These are phyloP conservation scores for Smittia sp. DNA, from an alignment of 2,888 invertebrate genomes.

Conservation along the genomic window DNA sequence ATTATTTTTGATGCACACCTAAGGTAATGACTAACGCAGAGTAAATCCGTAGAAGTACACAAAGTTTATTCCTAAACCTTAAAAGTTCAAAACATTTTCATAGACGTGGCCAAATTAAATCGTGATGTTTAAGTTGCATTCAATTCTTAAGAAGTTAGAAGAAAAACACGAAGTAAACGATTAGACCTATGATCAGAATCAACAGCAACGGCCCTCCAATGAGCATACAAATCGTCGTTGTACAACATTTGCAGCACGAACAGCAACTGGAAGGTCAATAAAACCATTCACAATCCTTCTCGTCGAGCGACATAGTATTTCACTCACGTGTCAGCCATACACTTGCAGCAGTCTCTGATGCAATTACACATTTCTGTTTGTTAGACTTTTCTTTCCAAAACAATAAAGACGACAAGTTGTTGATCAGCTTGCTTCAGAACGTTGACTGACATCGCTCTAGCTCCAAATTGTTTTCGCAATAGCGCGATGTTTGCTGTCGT, in stretches of 20 bases:
- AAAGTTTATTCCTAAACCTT: too few relatives aligned
- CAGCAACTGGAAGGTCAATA: background rate
- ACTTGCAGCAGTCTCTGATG: constrained; percentile 5
- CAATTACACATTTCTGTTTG: constrained; percentile 12
- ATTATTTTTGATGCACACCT: background rate
- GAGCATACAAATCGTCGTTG: background rate
- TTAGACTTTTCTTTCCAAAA: too few relatives aligned
- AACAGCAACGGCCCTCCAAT: constrained; percentile 13
- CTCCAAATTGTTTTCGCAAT: too few relatives aligned
- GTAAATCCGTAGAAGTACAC: too few relatives aligned
- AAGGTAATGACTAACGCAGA: too few relatives aligned
- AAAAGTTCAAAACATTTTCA: background rate
- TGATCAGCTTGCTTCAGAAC: background rate
- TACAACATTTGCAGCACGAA: constrained; percentile 13
- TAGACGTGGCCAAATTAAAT: too few relatives aligned
- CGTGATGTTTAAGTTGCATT: too few relatives aligned
- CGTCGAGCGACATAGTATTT: background rate
- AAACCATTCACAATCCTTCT: background rate
- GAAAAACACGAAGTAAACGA: constrained; percentile 1
- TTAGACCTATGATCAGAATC: constrained; percentile 19
- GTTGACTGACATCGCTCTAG: too few relatives aligned
- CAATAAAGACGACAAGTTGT: background rate
- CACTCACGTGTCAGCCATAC: background rate
- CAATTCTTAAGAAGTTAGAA: too few relatives aligned
- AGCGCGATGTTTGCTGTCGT: too few relatives aligned